Evolutionary conservation across 1,140 invertebrate species (phyloP).

Genomic region (Aplysia californica): DNA sequence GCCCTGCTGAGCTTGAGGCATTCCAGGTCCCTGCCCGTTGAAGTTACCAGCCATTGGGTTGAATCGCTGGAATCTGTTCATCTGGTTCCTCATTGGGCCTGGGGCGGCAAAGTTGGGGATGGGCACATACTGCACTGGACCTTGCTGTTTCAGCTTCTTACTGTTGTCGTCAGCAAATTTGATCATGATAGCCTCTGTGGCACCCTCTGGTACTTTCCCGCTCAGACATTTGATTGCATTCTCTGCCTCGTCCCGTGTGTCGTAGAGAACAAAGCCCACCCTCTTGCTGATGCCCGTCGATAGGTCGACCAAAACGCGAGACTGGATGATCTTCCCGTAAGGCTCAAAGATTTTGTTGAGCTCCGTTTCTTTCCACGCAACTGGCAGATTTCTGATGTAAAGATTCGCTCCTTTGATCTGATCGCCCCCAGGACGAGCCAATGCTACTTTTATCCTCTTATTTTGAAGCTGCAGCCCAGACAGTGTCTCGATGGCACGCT

Average conservation of each 20-base stretch:
- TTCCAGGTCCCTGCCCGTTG: conserved; percentile 15
- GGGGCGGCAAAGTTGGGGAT: conserved; percentile 37
- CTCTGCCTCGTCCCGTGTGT: conserved; percentile 78
- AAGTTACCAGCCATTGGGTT: conserved; percentile 50
- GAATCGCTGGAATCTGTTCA: conserved; percentile 46
- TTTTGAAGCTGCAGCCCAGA: conserved; percentile 91
- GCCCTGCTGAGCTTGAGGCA: conserved; percentile 22
- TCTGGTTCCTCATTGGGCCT: conserved; percentile 53
- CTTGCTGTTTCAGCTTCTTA: conserved; percentile 71
- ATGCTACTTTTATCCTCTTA: conserved; percentile 90
- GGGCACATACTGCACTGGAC: conserved; percentile 31
- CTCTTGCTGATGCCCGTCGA: conserved; percentile 85
- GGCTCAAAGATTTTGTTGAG: conserved; percentile 86
- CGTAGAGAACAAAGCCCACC: conserved; percentile 86
- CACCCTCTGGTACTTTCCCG: conserved; percentile 86
- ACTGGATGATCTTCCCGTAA: conserved; percentile 90
- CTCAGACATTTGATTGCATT: conserved; percentile 87
- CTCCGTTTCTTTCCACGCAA: conserved; percentile 75
- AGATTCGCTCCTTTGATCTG: conserved; percentile 95
- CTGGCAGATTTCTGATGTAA: conserved; percentile 92
- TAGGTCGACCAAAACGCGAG: conserved; percentile 89
- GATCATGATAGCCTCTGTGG: conserved; percentile 84
- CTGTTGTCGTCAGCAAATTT: conserved; percentile 94
- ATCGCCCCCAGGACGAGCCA: conserved; percentile 89
- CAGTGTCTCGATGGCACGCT: conserved; percentile 84